Conservation (phyloP, 1,140 invertebrate species). For the Holotrichia oblita region DNA sequence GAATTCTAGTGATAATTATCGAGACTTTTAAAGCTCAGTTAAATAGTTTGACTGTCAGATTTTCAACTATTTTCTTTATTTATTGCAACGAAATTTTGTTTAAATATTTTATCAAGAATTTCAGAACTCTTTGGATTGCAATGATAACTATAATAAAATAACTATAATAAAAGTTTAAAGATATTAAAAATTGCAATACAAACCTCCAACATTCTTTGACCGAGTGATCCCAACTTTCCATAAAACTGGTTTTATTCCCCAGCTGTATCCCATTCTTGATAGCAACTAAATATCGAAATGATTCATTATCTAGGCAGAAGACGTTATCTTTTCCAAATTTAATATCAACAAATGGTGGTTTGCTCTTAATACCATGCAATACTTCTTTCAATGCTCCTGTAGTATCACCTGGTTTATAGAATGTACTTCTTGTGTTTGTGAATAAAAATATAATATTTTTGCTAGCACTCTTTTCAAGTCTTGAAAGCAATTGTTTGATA, state of each 20-base stretch:
- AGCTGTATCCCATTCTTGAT: slow-evolving; percentile 49
- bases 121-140: too few species aligned
- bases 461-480: slow-evolving; percentile 54
- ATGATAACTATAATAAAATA: too few species aligned
- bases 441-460: slow-evolving; percentile 56
- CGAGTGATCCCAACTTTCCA: slow-evolving; percentile 55
- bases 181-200: too few species aligned
- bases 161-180: too few species aligned
- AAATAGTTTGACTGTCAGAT: too few species aligned
- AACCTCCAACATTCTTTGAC: slow-evolving; percentile 47
- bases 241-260: slow-evolving; percentile 40
- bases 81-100: too few species aligned
- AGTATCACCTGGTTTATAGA: slow-evolving; percentile 53
- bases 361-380: slow-evolving; percentile 48
- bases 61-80: too few species aligned
- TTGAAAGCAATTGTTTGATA: slow-evolving; percentile 53
- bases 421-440: slow-evolving; percentile 50
- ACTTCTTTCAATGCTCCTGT: slow-evolving; percentile 27
- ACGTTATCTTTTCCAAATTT: slow-evolving; percentile 48
- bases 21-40: too few species aligned
- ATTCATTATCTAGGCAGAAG: slow-evolving; percentile 58
- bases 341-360: slow-evolving; percentile 50
- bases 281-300: slow-evolving; percentile 54
- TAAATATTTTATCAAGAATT: too few species aligned
- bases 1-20: too few species aligned